phyloP scores from a whole-genome alignment of 2,113 vertebrate genomes.

The Pica pica region DNA sequence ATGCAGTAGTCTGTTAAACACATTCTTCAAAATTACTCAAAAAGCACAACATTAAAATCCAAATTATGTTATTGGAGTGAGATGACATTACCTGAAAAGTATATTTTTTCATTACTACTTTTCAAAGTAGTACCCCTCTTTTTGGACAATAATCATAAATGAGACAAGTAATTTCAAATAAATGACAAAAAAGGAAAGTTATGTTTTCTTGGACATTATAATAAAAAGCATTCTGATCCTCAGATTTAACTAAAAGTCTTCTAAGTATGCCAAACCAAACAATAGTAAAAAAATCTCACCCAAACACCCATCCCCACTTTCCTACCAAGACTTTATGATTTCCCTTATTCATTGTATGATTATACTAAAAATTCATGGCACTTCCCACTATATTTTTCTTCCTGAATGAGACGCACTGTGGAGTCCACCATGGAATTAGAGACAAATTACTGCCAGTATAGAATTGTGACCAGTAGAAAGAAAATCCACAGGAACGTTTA shows the following conservation, averaged over 20 bases:
- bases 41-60: not conserved
- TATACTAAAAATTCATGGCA: not conserved
- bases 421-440: not conserved
- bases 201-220: not conserved
- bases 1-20: not conserved
- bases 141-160: not conserved
- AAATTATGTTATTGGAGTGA: not conserved
- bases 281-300: not conserved
- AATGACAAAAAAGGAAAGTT: not conserved
- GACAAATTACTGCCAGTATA: not conserved
- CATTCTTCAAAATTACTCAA: not conserved
- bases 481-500: not conserved
- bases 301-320: not conserved
- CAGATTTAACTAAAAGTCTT: not conserved
- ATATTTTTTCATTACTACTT: not conserved
- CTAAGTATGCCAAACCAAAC: not conserved
- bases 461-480: not conserved
- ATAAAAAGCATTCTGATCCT: not conserved
- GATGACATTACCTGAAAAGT: not conserved
- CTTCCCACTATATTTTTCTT: not conserved
- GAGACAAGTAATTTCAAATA: not conserved
- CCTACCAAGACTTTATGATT: not conserved
- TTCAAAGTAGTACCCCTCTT: not conserved
- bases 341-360: not conserved
- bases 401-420: not conserved